Percentiles rank a stretch among this genome's conserved stretches.
phyloP scores from a whole-genome alignment of 30 jellyfish, hydroid and myxozoan species.

The Cassiopea andromeda region DNA sequence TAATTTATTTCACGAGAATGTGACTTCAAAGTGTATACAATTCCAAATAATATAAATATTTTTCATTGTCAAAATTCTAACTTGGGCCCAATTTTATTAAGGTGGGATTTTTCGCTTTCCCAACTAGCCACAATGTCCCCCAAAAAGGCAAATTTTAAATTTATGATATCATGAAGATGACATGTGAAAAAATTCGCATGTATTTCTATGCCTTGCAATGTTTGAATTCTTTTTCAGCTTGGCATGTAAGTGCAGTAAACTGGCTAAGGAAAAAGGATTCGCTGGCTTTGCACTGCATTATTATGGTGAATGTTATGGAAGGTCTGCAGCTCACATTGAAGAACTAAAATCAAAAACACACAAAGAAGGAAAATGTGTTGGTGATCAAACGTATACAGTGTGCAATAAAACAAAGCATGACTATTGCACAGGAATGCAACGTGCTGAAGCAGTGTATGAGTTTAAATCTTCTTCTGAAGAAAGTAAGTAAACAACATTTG shows the following conservation, averaged over 20 bases:
- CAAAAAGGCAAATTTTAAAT: no score
- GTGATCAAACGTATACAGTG: neutral
- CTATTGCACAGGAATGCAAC: conserved; percentile 10
- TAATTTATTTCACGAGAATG: no score
- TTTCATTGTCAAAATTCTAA: no score
- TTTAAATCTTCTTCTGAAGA: neutral
- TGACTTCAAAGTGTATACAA: no score
- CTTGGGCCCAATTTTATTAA: no score
- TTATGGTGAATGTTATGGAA: conserved; percentile 68
- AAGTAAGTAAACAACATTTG: neutral
- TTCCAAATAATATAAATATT: no score
- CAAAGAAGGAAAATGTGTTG: conserved; percentile 6
- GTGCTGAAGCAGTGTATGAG: conserved; percentile 41
- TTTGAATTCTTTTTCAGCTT: conserved; percentile 2
- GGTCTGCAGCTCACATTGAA: neutral
- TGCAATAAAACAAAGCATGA: conserved; percentile 23
- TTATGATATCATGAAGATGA: no score
- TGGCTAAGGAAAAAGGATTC: conserved; percentile 7
- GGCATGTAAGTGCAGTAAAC: conserved; percentile 35
- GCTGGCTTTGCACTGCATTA: conserved; percentile 42
- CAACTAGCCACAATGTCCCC: no score
- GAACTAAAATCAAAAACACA: neutral
- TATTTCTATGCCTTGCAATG: no score
- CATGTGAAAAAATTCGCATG: no score
- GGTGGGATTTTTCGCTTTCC: no score